Evolutionary conservation across 2,113 vertebrate species (phyloP), one percentile per base, ranked within the genome.

Genomic region (Synchiropus splendidus): DNA sequence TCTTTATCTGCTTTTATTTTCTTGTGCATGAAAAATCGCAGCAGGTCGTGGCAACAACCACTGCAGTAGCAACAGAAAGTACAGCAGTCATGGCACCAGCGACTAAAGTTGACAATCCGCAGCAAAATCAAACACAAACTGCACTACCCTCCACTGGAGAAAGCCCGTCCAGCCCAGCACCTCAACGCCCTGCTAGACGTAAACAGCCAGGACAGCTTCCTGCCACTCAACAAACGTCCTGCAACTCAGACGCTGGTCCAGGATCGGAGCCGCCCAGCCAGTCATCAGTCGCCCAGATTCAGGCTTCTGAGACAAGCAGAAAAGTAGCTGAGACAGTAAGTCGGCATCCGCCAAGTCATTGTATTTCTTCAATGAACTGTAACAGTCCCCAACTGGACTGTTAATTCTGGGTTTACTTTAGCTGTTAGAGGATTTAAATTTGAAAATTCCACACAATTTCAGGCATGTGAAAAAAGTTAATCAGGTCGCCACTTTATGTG

Each of bases 121-220:
- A 64, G 6, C 71, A 63, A 52, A 47, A 53, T 15, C 73, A 70
- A 64, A 51, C 54, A 13, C 73, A 66, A 66, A 49, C 64, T 18
- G 27, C 16, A 3, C 63, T 11, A 50, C 18, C 74, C 32, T 9
- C 62, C 50, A 59, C 79, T 36, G 35, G 49, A 10, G 70, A 61
- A 47, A 46, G 74, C 47, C 82, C 83, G 1, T 73, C 84, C 30
- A 84, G 84, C 66, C 83, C 84, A 0, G 78, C 85, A 0, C 85
- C 85, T 43, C 81, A 81, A 3, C 80, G 84, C 16, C 85, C 85
- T 0, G 80, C 79, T 27, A 75, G 84, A 6, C 85, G 84, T 46
- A 85, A 78, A 58, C 80, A 75, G 45, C 42, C 69, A 0, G 39
- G 45, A 45, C 48, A 51, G 44, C 59, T 59, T 13, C 40, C 61